Base-by-base conservation (phyloP, 2,113 vertebrate genomes). In the Neolamprologus caudopunctatus region DNA sequence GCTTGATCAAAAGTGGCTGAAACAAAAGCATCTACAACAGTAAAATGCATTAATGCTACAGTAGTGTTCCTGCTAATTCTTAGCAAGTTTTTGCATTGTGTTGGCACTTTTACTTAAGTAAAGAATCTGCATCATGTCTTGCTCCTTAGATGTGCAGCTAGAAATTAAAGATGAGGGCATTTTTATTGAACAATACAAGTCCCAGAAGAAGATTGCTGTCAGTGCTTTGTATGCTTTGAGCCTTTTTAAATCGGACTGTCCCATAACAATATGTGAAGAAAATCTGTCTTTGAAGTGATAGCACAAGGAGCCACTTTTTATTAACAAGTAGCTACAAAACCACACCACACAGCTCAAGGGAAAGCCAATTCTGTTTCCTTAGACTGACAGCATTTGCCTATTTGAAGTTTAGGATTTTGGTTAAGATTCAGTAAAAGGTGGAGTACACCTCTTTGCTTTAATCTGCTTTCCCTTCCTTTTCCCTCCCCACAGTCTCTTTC, bases 361-460 rank as follows among this genome's bases (percentile, higher is more conserved):
- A 54, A 26, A 50, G 19, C 5, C 2, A 33, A 4, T 33, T 71
- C 61, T 19, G 26, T 37, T 28, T 63, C 50, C 12, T 13, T 53
- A 45, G 3, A 84, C 17, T 31, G 8, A 2, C 24, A 75, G 5
- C 45, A 17, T 7, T 19, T 53, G 19, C 3, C 54, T 51, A 21
- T 87, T 78, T 85, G 45, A 79, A 21, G 63, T 80, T 51, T 26
- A 51, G 21, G 58, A 31, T 61, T 85, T 82, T 90, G 47, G 26
- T 81, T 58, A 73, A 35, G 26, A 84, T 84, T 81, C 47, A 80
- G 19, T 84, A 35, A 84, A 84, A 85, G 33, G 37, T 82, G 24
- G 57, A 83, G 81, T 51, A 80, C 80, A 66, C 84, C 75, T 89
- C 81, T 54, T n/a, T 63, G n/a, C 92, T 93, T 91, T 90, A 75